Evolutionary conservation across 2,797 vertebrate genomes (phyloP).

Genomic region (Geotria australis): DNA sequence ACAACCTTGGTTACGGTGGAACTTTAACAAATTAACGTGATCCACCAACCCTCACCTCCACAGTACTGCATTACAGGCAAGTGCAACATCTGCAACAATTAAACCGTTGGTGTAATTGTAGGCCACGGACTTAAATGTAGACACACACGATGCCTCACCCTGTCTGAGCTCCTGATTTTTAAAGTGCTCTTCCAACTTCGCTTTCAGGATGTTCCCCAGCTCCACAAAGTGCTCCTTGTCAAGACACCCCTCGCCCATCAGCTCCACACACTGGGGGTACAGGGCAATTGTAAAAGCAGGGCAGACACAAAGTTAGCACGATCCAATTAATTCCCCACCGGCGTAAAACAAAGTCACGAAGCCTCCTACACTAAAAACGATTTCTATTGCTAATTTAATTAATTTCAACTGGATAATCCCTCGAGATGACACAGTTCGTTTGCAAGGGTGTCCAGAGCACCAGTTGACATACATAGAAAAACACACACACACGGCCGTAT

Average conservation of each 20-base stretch:
- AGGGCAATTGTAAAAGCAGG: background rate
- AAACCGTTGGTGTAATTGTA: too few species aligned
- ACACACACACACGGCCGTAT: background rate
- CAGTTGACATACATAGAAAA: too few species aligned
- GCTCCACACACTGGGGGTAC: slow-evolving; percentile 42
- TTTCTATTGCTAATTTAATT: too few species aligned
- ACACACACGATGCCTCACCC: slow-evolving; percentile 13
- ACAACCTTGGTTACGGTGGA: too few species aligned
- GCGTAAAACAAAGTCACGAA: background rate
- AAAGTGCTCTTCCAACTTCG: slow-evolving; percentile 93
- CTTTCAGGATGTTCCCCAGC: slow-evolving; percentile 67
- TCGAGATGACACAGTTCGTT: background rate
- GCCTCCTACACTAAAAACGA: too few species aligned
- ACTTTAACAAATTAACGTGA: too few species aligned
- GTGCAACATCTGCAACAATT: background rate
- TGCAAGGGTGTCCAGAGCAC: background rate
- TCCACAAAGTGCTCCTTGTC: slow-evolving; percentile 93
- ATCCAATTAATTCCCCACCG: background rate
- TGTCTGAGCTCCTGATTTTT: slow-evolving; percentile 94
- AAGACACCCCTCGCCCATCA: slow-evolving; percentile 92
- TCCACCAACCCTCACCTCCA: too few species aligned
- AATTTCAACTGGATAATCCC: background rate
- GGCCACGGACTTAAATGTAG: too few species aligned
- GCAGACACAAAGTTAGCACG: background rate
- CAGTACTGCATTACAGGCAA: too few species aligned